phyloP scores from a whole-genome alignment of 1,140 invertebrate species.

The Drosophila nikananu region DNA sequence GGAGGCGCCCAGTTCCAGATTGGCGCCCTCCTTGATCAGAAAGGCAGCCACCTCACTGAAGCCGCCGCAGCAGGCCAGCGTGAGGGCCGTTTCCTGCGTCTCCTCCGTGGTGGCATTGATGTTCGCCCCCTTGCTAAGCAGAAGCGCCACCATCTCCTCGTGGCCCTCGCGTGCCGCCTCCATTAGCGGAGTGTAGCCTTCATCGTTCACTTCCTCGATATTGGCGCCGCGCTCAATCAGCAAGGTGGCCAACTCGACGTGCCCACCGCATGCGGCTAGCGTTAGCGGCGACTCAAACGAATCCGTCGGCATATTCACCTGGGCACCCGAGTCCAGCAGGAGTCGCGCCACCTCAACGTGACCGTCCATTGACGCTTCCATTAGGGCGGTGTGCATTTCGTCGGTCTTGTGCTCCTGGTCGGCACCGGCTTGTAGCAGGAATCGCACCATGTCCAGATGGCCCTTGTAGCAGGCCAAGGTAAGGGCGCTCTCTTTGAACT shows the following conservation, averaged over 20 bases:
- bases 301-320: conserved; percentile 99
- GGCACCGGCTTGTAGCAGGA: conserved; percentile 96
- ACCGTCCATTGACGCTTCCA: conserved; percentile 99
- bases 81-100: conserved; percentile 98
- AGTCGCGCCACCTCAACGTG: conserved; percentile 98
- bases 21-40: conserved; percentile 97
- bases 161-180: conserved; percentile 99
- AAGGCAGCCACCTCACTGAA: conserved; percentile 99
- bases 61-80: conserved; percentile 98
- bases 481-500: conserved; percentile 98
- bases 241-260: conserved; percentile 97
- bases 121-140: conserved; percentile 97
- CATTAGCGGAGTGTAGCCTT: conserved; percentile 99
- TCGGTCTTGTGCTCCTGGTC: conserved; percentile 99
- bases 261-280: conserved; percentile 98
- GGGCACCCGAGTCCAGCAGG: conserved; percentile 97
- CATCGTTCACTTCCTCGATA: conserved; percentile 99
- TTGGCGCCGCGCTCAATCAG: conserved; percentile 98
- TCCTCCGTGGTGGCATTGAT: conserved; percentile 99
- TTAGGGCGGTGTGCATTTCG: conserved; percentile 99
- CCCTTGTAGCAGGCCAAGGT: conserved; percentile 99
- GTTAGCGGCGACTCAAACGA: conserved; percentile 99
- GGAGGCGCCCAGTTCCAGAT: conserved; percentile 97
- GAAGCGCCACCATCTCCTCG: conserved; percentile 98
- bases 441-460: conserved; percentile 98